Conservation (phyloP, 1,140 invertebrate genomes). For the Procambarus virginalis region DNA sequence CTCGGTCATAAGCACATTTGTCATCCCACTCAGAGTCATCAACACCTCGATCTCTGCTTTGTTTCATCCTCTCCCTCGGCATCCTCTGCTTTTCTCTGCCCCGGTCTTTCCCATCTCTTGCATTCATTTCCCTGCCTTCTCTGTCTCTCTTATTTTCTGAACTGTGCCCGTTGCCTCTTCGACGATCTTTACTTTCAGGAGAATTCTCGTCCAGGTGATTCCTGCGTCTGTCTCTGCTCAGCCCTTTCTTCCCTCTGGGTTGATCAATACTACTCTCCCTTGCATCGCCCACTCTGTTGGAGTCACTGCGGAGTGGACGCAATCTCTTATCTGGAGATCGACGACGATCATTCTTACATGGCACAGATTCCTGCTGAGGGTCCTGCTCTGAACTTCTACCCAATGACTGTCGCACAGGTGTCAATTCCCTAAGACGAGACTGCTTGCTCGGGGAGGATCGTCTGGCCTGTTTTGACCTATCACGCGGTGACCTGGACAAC, state of each 20-base stretch:
- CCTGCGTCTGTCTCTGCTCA: neutral
- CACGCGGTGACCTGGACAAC: neutral
- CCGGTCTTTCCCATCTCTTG: slow-evolving; percentile 11
- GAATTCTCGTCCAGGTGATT: neutral
- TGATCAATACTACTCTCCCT: neutral
- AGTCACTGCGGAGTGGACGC: neutral
- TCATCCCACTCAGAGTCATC: slow-evolving; percentile 6
- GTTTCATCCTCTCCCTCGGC: neutral
- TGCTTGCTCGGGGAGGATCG: slow-evolving; percentile 44
- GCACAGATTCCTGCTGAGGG: neutral
- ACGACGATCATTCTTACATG: neutral
- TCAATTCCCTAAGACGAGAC: neutral
- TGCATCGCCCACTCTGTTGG: neutral
- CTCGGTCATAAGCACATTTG: neutral
- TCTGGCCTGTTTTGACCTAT: neutral
- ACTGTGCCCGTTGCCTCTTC: neutral
- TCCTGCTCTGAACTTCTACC: neutral
- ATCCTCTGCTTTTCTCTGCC: slow-evolving; percentile 2
- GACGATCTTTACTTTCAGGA: slow-evolving; percentile 22
- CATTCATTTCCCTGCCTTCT: slow-evolving; percentile 2
- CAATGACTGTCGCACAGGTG: neutral
- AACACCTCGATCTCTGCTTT: neutral
- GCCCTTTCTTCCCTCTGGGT: neutral
- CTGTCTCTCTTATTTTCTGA: slow-evolving; percentile 7
- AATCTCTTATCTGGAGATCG: slow-evolving; percentile 1